Percentiles rank a stretch among this genome's conserved stretches.
Evolutionary conservation across 2,113 vertebrate genomes (phyloP).

Genomic region (Thamnophis sirtalis): DNA sequence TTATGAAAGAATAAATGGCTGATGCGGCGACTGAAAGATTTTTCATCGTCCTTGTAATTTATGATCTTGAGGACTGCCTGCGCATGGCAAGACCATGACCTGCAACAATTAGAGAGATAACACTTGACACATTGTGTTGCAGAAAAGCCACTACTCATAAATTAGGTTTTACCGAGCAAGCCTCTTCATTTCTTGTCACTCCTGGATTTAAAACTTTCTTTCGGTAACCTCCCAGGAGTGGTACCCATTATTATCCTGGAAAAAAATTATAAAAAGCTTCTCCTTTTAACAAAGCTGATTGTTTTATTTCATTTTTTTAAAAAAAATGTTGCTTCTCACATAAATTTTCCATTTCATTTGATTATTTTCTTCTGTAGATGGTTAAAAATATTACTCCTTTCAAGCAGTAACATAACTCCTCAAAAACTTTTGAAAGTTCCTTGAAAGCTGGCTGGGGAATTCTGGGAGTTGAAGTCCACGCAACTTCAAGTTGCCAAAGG

Average conservation of each 20-base stretch:
- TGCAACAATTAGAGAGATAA: constrained; percentile 61
- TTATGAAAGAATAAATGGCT: constrained; percentile 99
- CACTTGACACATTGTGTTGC: constrained; percentile 16
- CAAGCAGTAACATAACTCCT: background rate
- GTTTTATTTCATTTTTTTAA: background rate
- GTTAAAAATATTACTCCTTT: background rate
- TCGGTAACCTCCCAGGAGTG: constrained; percentile 9
- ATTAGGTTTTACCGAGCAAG: accelerated
- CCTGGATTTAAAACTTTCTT: constrained; percentile 6
- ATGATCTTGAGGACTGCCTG: constrained; percentile 99
- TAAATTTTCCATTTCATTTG: background rate
- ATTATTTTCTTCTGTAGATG: background rate
- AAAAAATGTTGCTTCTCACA: too few relatives aligned
- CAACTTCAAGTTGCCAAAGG: background rate
- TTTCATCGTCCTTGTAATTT: constrained; percentile 98
- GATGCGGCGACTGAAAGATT: constrained; percentile 96
- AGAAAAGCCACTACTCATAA: background rate
- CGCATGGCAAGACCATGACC: constrained; percentile 98
- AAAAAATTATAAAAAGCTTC: background rate
- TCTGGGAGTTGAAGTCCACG: background rate
- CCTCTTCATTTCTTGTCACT: background rate
- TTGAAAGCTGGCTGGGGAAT: background rate
- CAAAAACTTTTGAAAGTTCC: background rate
- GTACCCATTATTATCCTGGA: background rate
- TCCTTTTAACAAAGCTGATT: background rate